Conservation (phyloP, 2,797 vertebrate species). For the Phylloscopus collybita region DNA sequence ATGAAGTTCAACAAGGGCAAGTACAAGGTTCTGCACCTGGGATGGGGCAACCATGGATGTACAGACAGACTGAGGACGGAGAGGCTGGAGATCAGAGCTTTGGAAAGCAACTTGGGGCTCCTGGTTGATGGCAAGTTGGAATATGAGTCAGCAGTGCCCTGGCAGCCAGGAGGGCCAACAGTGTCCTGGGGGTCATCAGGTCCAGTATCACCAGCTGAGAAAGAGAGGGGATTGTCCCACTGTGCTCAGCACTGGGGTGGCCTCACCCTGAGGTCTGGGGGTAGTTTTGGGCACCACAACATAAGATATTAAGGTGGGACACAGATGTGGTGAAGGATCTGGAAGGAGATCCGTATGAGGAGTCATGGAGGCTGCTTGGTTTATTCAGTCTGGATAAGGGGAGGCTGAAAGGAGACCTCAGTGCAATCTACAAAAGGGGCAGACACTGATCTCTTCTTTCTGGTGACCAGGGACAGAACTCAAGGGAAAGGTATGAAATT, state of each 20-base stretch:
- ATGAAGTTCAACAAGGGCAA: neutral
- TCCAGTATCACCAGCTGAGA: accelerated
- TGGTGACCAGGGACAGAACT: neutral
- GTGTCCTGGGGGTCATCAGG: neutral
- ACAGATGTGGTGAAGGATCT: neutral
- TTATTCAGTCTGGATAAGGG: neutral
- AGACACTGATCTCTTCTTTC: neutral
- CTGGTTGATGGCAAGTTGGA: neutral
- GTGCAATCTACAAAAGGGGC: neutral
- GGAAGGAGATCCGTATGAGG: neutral
- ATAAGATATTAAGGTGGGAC: neutral
- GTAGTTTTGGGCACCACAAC: neutral
- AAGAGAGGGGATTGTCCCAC: neutral
- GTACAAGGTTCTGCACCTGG: neutral
- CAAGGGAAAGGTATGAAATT: neutral
- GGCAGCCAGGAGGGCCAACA: neutral
- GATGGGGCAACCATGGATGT: neutral
- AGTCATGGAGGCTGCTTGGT: neutral
- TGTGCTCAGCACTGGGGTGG: accelerated
- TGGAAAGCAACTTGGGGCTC: neutral
- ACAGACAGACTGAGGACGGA: neutral
- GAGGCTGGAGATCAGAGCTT: too few relatives aligned
- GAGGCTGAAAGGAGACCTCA: neutral
- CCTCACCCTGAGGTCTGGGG: neutral
- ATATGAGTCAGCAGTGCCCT: neutral